A percentile compares a stretch with the other conserved stretches of the same genome.
Evolutionary conservation across 2,113 vertebrate genomes (phyloP).

Genomic region (Dendrocopos noguchii): DNA sequence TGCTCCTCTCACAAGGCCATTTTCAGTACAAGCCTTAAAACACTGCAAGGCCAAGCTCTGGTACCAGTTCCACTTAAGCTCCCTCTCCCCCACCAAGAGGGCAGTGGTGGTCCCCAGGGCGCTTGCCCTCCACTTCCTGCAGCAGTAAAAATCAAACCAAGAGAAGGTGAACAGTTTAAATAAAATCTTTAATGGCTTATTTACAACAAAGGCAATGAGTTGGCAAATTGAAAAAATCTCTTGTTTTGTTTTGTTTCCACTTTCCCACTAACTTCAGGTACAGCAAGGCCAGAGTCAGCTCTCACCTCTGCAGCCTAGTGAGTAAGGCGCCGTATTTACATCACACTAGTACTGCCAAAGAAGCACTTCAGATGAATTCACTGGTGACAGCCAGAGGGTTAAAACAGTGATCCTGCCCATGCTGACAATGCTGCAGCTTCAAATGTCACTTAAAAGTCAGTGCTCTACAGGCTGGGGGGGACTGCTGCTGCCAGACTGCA

Average conservation of each 20-base stretch:
- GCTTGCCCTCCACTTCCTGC: not conserved
- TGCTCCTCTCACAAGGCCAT: not conserved
- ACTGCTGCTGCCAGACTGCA: not conserved
- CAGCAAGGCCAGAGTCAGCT: conserved; percentile 26
- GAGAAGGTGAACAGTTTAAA: conserved; percentile 45
- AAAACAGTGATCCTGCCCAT: conserved; percentile 41
- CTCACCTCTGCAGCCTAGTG: conserved; percentile 67
- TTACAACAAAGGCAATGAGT: conserved; percentile 71
- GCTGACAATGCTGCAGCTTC: not conserved
- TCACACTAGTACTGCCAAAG: conserved; percentile 71
- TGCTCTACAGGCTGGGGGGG: not conserved
- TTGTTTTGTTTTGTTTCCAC: not conserved
- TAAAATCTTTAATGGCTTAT: conserved; percentile 73
- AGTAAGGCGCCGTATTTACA: conserved; percentile 74
- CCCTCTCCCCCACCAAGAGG: not conserved
- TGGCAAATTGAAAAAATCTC: conserved; percentile 40
- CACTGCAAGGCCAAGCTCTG: not conserved
- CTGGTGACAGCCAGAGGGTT: conserved; percentile 17
- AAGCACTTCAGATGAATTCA: conserved; percentile 64
- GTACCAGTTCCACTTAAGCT: not conserved
- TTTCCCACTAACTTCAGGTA: conserved; percentile 47
- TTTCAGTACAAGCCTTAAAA: not conserved
- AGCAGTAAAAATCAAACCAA: not conserved
- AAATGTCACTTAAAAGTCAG: conserved; percentile 9
- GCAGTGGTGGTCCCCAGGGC: not conserved